phyloP scores from a whole-genome alignment of 2,797 vertebrate species.

The Scolopax rusticola region DNA sequence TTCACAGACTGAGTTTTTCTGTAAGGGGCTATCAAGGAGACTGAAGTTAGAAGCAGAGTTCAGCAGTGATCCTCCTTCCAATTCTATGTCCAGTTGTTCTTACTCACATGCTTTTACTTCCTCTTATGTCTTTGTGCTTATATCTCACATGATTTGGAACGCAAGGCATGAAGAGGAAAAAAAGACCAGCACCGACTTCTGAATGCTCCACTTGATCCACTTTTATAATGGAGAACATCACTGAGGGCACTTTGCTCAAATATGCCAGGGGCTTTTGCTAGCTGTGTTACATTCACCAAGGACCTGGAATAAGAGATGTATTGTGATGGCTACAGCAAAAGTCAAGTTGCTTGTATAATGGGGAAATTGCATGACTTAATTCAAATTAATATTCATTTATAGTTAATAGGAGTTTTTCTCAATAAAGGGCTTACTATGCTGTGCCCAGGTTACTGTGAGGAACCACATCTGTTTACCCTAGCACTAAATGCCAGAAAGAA shows the following conservation, averaged over 20 bases:
- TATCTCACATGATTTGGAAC: background rate
- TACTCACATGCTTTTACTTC: background rate
- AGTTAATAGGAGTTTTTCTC: background rate
- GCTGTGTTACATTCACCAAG: background rate
- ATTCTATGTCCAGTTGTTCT: background rate
- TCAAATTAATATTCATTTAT: background rate
- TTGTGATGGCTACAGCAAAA: background rate
- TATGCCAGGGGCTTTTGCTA: background rate
- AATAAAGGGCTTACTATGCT: background rate
- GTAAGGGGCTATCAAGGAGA: rapidly evolving
- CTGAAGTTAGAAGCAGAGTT: background rate
- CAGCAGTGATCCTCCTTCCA: background rate
- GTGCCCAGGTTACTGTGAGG: background rate
- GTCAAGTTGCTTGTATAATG: background rate
- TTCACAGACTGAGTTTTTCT: background rate
- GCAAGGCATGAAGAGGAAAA: background rate
- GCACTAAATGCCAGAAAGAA: background rate
- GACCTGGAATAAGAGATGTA: background rate
- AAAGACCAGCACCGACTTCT: background rate
- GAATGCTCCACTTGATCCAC: background rate
- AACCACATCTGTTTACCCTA: background rate
- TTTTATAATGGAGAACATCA: background rate
- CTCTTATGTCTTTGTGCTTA: background rate
- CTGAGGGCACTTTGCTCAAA: background rate
- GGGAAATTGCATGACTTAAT: background rate